A percentile compares a stretch with the other conserved stretches of the same genome.
Conservation (phyloP, 1,140 invertebrate genomes). For the Luehdorfia chinensis region DNA sequence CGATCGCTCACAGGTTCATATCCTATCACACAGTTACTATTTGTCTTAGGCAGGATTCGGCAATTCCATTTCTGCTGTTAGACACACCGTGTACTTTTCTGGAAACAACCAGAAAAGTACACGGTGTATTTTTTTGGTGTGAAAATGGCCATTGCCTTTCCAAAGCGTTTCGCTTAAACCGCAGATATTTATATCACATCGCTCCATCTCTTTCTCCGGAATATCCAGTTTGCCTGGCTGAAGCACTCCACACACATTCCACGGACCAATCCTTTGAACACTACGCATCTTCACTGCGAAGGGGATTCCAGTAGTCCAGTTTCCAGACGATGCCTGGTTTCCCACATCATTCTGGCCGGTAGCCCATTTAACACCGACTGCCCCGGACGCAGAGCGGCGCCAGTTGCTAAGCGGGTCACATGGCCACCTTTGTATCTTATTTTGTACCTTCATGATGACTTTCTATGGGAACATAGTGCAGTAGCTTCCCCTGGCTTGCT, state of each 20-base stretch:
- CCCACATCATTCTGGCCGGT: too few relatives aligned
- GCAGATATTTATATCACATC: conserved; percentile 18
- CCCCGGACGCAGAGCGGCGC: too few relatives aligned
- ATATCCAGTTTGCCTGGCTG: not conserved
- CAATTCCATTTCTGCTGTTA: conserved; percentile 8
- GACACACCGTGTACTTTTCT: too few relatives aligned
- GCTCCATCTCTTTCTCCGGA: not conserved
- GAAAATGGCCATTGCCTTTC: conserved; percentile 14
- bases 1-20: conserved; percentile 20
- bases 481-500: too few relatives aligned
- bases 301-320: not conserved
- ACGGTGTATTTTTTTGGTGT: conserved; percentile 11
- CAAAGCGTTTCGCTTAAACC: conserved; percentile 17
- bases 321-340: not conserved
- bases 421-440: too few relatives aligned
- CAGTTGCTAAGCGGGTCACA: too few relatives aligned
- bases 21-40: conserved; percentile 17
- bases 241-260: not conserved
- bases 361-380: too few relatives aligned
- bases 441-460: too few relatives aligned
- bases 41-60: not conserved
- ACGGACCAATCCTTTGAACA: not conserved
- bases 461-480: too few relatives aligned
- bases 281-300: not conserved
- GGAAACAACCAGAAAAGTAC: conserved; percentile 16